phyloP scores from a whole-genome alignment of 2,888 invertebrate genomes.

The Aphrophora alni region DNA sequence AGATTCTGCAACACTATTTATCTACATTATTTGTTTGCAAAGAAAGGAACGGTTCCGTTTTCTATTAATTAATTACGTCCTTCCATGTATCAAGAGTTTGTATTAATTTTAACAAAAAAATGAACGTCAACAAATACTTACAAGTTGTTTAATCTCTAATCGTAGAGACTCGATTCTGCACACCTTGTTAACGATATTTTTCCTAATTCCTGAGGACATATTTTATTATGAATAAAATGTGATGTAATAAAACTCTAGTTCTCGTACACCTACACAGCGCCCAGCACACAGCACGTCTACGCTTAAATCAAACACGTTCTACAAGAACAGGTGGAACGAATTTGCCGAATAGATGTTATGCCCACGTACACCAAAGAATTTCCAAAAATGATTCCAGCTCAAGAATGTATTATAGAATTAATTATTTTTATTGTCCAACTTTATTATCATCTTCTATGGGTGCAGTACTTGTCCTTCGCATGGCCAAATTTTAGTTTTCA shows the following conservation, averaged over 20 bases:
- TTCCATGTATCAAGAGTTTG: too few species aligned
- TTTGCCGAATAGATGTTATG: neutral
- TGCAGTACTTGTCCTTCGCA: too few species aligned
- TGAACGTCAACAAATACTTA: too few species aligned
- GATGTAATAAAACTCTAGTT: too few species aligned
- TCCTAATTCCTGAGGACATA: neutral
- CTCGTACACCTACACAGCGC: neutral
- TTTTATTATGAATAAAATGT: too few species aligned
- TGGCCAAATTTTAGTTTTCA: too few species aligned
- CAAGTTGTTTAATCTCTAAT: too few species aligned
- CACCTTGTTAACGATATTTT: neutral
- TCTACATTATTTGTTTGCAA: too few species aligned
- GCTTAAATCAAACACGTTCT: neutral
- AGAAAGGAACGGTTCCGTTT: too few species aligned
- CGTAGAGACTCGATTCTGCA: neutral
- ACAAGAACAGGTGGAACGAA: neutral
- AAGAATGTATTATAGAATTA: neutral
- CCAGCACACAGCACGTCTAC: neutral
- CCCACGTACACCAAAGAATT: neutral
- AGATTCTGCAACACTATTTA: too few species aligned
- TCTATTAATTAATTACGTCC: too few species aligned
- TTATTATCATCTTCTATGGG: neutral
- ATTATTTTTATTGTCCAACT: neutral
- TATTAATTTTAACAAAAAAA: too few species aligned
- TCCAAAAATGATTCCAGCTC: neutral